These are phyloP conservation scores for Brachionus sp. DNA, from an alignment of 1,140 invertebrate species.

Conservation along the genomic window DNA sequence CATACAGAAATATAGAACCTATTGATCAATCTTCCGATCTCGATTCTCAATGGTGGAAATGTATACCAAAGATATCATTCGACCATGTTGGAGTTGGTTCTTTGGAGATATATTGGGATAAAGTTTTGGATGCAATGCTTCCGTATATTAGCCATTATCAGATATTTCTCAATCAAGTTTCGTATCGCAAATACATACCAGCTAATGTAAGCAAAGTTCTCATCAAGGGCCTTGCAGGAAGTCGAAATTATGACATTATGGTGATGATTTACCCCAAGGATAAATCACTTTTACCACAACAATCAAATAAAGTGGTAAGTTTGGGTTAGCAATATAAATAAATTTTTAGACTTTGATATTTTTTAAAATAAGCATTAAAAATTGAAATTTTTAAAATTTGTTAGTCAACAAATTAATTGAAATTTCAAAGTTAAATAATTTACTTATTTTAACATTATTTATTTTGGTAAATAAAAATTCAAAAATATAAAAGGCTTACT, in stretches of 20 bases:
- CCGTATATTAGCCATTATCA: conserved; percentile 55
- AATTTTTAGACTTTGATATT: neutral
- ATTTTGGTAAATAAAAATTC: neutral
- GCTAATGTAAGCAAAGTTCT: conserved; percentile 52
- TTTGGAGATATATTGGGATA: conserved; percentile 57
- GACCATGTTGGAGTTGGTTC: conserved; percentile 54
- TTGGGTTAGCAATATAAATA: neutral
- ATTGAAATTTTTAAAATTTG: no score
- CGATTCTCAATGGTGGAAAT: conserved; percentile 53
- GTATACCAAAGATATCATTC: conserved; percentile 53
- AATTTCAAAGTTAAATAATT: no score
- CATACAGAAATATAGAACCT: conserved; percentile 35
- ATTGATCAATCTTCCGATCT: conserved; percentile 46
- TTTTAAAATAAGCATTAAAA: no score
- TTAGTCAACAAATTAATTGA: no score
- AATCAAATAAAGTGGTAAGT: conserved; percentile 56
- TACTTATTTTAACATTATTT: neutral
- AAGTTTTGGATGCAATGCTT: conserved; percentile 47
- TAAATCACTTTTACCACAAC: conserved; percentile 50
- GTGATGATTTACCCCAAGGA: conserved; percentile 53
- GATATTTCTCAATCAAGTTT: conserved; percentile 57
- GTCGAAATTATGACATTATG: conserved; percentile 52
- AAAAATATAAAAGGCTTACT: conserved; percentile 34
- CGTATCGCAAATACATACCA: conserved; percentile 56
- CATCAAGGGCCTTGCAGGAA: conserved; percentile 55